Conservation (phyloP, 2,888 invertebrate genomes). For the Petrophora chlorosata region DNA sequence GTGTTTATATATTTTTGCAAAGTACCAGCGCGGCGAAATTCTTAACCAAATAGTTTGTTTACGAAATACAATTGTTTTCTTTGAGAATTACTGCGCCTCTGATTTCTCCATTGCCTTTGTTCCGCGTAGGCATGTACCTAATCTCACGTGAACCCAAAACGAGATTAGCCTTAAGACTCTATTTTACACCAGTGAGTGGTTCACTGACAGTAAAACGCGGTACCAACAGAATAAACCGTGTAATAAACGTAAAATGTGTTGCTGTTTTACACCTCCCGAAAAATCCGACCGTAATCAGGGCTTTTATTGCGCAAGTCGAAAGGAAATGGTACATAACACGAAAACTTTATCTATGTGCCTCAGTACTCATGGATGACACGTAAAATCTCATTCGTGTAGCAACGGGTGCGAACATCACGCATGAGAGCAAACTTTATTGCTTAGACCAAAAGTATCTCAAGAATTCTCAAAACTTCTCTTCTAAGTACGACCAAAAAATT, state of each 20-base stretch:
- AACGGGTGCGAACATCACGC: too few relatives aligned
- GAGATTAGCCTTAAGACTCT: constrained; percentile 12
- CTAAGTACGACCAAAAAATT: too few relatives aligned
- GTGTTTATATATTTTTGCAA: too few relatives aligned
- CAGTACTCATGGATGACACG: too few relatives aligned
- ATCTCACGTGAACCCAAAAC: constrained; percentile 19
- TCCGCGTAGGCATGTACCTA: constrained; percentile 1
- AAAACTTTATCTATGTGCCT: constrained; percentile 21
- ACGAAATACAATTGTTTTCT: neutral
- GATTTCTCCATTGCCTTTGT: neutral
- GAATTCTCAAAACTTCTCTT: too few relatives aligned
- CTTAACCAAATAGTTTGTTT: too few relatives aligned
- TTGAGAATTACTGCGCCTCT: neutral
- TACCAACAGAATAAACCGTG: constrained; percentile 16
- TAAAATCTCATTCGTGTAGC: too few relatives aligned
- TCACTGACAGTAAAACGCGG: constrained; percentile 16
- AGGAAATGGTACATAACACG: constrained; percentile 27
- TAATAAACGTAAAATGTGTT: constrained; percentile 28
- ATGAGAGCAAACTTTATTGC: too few relatives aligned
- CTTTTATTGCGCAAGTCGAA: constrained; percentile 26
- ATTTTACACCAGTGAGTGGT: constrained; percentile 3
- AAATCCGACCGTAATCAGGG: constrained; percentile 23
- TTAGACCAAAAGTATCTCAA: too few relatives aligned
- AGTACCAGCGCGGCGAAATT: too few relatives aligned
- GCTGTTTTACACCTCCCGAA: constrained; percentile 11